phyloP scores from a whole-genome alignment of 2,888 invertebrate species.

The Cosmorhoe ocellata region DNA sequence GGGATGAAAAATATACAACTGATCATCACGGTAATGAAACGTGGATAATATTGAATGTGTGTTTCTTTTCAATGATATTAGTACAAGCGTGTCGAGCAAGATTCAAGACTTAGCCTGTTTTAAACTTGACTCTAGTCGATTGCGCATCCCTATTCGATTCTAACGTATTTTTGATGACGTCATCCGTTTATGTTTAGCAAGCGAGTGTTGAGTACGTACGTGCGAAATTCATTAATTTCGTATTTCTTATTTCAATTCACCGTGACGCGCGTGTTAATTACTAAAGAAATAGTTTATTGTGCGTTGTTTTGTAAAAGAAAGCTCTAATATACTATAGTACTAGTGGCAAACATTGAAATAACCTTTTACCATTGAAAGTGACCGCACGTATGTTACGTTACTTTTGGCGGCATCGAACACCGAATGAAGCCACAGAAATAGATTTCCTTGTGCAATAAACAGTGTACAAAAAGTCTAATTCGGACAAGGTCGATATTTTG shows the following conservation, averaged over 20 bases:
- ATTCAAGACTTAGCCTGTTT: background rate
- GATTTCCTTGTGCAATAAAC: constrained; percentile 76
- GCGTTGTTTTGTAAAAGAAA: constrained; percentile 30
- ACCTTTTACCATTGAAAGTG: constrained; percentile 39
- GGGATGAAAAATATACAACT: too few relatives aligned
- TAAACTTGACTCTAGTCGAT: background rate
- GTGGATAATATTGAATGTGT: too few relatives aligned
- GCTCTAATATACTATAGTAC: constrained; percentile 1
- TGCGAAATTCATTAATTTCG: constrained; percentile 67
- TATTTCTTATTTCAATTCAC: constrained; percentile 33
- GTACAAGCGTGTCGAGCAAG: too few relatives aligned
- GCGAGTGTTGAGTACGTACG: constrained; percentile 44
- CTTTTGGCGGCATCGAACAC: constrained; percentile 79
- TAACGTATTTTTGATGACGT: constrained; percentile 67
- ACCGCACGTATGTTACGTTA: constrained; percentile 59
- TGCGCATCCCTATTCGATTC: constrained; percentile 13
- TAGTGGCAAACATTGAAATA: constrained; percentile 21
- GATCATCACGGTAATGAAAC: too few relatives aligned
- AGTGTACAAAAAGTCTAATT: constrained; percentile 37
- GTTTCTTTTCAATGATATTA: too few relatives aligned
- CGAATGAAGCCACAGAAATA: constrained; percentile 75
- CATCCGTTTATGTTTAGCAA: constrained; percentile 76
- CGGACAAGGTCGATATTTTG: constrained; percentile 45
- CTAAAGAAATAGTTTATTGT: constrained; percentile 40
- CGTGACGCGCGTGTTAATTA: constrained; percentile 46